Conservation (phyloP, 2,113 vertebrate genomes). For the Lepisosteus oculatus region DNA sequence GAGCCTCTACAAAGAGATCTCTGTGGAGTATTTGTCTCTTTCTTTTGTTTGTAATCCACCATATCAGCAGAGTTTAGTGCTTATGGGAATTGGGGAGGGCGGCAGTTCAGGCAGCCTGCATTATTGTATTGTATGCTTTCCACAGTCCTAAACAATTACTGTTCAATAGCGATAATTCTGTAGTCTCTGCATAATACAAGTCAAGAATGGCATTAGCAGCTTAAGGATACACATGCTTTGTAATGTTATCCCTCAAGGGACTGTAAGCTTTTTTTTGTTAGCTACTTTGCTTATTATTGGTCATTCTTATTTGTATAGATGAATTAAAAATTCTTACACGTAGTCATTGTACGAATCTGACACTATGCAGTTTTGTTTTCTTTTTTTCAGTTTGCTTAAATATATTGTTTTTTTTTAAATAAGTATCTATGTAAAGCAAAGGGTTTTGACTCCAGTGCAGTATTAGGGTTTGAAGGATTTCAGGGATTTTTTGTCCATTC, state of each 20-base stretch:
- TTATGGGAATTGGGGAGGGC: constrained; percentile 4
- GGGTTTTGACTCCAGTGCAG: too few relatives aligned
- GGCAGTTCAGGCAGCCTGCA: background rate
- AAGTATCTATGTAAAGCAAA: too few relatives aligned
- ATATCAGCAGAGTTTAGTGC: constrained; percentile 13
- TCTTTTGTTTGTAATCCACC: constrained; percentile 11
- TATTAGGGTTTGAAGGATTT: too few relatives aligned
- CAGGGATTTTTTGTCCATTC: too few relatives aligned
- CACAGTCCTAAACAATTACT: constrained; percentile 12
- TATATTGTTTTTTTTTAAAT: too few relatives aligned
- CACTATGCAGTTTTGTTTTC: too few relatives aligned
- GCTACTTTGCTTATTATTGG: too few relatives aligned
- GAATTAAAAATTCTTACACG: too few relatives aligned
- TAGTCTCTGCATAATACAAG: background rate
- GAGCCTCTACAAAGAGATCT: constrained; percentile 10
- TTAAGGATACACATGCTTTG: background rate
- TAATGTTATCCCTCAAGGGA: background rate
- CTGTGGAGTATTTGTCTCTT: constrained; percentile 7
- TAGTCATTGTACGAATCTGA: too few relatives aligned
- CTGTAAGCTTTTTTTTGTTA: background rate
- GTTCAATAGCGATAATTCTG: constrained; percentile 5
- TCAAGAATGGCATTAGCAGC: background rate
- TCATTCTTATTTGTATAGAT: too few relatives aligned
- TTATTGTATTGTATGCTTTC: constrained; percentile 11
- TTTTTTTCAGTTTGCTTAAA: too few relatives aligned